phyloP scores from a whole-genome alignment of 2,888 invertebrate genomes.

The Drosophila atroscutellata region DNA sequence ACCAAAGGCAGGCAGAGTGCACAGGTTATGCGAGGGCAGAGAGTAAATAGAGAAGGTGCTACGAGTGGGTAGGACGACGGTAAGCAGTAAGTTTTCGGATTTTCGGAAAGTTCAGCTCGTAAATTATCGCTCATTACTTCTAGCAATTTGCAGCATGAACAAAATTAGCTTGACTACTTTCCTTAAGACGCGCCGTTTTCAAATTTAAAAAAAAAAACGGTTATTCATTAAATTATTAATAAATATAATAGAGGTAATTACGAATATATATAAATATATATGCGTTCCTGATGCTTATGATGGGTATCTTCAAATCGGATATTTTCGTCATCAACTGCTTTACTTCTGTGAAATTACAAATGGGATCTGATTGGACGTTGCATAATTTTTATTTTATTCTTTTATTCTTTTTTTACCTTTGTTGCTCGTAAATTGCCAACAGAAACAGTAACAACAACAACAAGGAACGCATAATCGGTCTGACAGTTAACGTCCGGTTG shows the following conservation, averaged over 20 bases:
- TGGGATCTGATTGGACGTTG: conserved; percentile 30
- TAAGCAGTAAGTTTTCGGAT: conserved; percentile 18
- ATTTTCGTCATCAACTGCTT: too few species aligned
- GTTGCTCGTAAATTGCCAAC: conserved; percentile 63
- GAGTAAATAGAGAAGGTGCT: neutral
- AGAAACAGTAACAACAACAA: conserved; percentile 24
- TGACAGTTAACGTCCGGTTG: conserved; percentile 74
- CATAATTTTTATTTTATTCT: conserved; percentile 52
- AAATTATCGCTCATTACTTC: conserved; percentile 25
- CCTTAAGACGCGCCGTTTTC: neutral
- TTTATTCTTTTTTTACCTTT: conserved; percentile 29
- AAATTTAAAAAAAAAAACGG: neutral
- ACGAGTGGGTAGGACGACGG: neutral
- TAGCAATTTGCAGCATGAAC: conserved; percentile 8
- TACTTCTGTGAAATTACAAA: conserved; percentile 11
- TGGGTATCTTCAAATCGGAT: too few species aligned
- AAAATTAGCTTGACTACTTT: neutral
- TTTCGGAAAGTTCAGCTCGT: conserved; percentile 14
- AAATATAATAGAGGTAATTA: neutral
- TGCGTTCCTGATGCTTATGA: neutral
- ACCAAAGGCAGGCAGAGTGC: conserved; percentile 3
- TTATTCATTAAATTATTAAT: neutral
- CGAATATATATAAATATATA: neutral
- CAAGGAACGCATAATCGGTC: conserved; percentile 35
- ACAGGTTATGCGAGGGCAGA: too few species aligned